Evolutionary conservation across 2,113 vertebrate genomes (phyloP).

Genomic region (human (Homo sapiens)): GRCh38 chr5:153052001-153052500

Average conservation of each 20-base stretch:
- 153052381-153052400: slow-evolving; percentile 63
- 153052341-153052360: slow-evolving; percentile 48
- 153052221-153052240: slow-evolving; percentile 50
- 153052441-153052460: slow-evolving; percentile 60
- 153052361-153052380: slow-evolving; percentile 61
- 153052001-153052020: background rate
- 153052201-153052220: slow-evolving; percentile 67
- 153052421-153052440: slow-evolving; percentile 34
- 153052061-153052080: background rate
- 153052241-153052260: slow-evolving; percentile 41
- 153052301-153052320: slow-evolving; percentile 60
- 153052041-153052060: background rate
- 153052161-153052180: slow-evolving; percentile 67
- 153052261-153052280: slow-evolving; percentile 66
- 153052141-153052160: slow-evolving; percentile 67
- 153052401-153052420: slow-evolving; percentile 45
- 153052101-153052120: slow-evolving; percentile 50
- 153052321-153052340: slow-evolving; percentile 8
- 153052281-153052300: slow-evolving; percentile 56
- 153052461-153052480: slow-evolving; percentile 72
- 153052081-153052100: background rate
- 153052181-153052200: slow-evolving; percentile 66
- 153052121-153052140: slow-evolving; percentile 44
- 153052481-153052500: slow-evolving; percentile 49
- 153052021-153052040: background rate